Evolutionary conservation across 2,797 vertebrate species (phyloP), one percentile per base, ranked within the genome.

Genomic region (Ctenosaura bakeri): DNA sequence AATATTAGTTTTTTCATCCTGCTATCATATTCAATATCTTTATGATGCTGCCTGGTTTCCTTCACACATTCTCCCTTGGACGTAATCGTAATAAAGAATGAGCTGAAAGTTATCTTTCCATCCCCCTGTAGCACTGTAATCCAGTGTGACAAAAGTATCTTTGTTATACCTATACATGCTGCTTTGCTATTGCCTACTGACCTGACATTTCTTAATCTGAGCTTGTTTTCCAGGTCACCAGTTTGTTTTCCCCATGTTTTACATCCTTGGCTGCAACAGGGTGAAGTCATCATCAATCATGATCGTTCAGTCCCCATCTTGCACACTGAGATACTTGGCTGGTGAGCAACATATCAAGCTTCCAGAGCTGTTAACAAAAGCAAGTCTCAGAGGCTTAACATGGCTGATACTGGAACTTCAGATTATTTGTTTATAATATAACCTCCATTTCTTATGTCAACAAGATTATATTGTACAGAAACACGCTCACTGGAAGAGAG

Each of bases 131-230:
- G 42, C 69, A 87, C 88, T 64, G 82, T 79, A 64, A 89, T 76
- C 69, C 80, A 86, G 24, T 42, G 18, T 91, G 85, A 94, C 81
- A 93, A 93, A 87, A 94, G 85, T 66, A 92, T 73, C 18, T 92
- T 86, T 87, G 24, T 52, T 92, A 85, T 81, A 89, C 0, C 59
- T 91, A 0, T 32, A 87, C 88, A 83, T 64, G n/a, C 6, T 92
- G 38, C 93, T 93, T 89, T 88, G 88, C 84, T 59, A 90, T 87
- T 24, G 6, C 38, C 79, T 56, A 73, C 6, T 91, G 86, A 83
- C 52, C 32, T 90, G 91, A 91, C 1, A 5, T 29, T 92, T 89
- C 82, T 89, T 80, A 92, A 92, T 85, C 80, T 87, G 80, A 93
- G 64, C 50, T 83, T 87, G 71, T 87, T 90, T 90, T 90, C 89